phyloP scores from a whole-genome alignment of 2,888 invertebrate genomes.

The Neuroscelio doddi region DNA sequence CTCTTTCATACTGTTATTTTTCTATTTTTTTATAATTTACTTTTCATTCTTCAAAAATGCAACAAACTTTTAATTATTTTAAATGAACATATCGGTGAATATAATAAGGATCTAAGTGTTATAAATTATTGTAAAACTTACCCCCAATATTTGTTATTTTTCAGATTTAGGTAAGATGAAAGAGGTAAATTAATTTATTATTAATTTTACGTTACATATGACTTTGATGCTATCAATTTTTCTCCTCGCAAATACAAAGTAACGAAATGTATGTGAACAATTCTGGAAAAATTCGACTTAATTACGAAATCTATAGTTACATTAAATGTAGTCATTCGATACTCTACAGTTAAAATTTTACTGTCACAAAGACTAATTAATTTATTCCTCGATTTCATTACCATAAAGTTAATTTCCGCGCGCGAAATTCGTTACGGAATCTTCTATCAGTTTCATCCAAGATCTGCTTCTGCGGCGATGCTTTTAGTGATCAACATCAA shows the following conservation, averaged over 20 bases:
- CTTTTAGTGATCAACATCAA: slow-evolving; percentile 39
- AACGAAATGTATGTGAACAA: slow-evolving; percentile 28
- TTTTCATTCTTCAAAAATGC: too few species aligned
- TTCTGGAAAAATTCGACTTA: slow-evolving; percentile 32
- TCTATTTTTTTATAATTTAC: too few species aligned
- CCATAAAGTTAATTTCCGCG: slow-evolving; percentile 38
- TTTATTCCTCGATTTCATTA: slow-evolving; percentile 29
- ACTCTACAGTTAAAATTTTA: slow-evolving; percentile 38
- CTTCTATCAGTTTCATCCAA: slow-evolving; percentile 44
- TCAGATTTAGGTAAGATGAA: too few species aligned
- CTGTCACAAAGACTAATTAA: slow-evolving; percentile 29
- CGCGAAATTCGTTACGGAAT: slow-evolving; percentile 38
- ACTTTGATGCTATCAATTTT: slow-evolving; percentile 17
- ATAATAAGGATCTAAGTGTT: too few species aligned
- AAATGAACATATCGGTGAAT: too few species aligned
- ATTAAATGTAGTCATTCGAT: slow-evolving; percentile 31
- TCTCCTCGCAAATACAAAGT: slow-evolving; percentile 29
- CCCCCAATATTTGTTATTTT: too few species aligned
- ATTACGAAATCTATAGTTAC: slow-evolving; percentile 24
- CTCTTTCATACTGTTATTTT: too few species aligned
- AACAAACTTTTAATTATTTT: too few species aligned
- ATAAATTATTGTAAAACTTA: too few species aligned
- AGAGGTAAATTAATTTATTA: too few species aligned
- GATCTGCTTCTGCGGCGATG: slow-evolving; percentile 46
- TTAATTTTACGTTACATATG: too few species aligned